A percentile compares a stretch with the other conserved stretches of the same genome.
phyloP scores from a whole-genome alignment of 2,888 invertebrate species.

The Pristionchus japonicus region DNA sequence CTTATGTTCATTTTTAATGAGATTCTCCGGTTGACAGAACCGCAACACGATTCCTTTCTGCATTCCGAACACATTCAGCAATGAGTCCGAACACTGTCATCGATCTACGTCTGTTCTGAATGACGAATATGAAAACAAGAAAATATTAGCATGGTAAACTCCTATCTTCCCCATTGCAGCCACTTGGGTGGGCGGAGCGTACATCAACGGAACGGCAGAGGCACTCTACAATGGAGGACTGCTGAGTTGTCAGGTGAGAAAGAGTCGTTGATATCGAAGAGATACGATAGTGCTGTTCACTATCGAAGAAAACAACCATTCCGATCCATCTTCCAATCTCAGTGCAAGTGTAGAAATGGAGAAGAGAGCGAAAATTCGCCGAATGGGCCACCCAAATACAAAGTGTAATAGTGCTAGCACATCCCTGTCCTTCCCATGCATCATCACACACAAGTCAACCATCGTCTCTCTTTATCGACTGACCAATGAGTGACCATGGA shows the following conservation, averaged over 20 bases:
- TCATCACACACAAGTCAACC: background rate
- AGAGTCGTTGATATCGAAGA: background rate
- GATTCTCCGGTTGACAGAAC: background rate
- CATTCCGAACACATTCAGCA: background rate
- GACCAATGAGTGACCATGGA: slow-evolving; percentile 8
- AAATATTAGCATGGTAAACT: background rate
- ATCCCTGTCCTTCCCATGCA: background rate
- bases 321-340: no score
- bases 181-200: slow-evolving; percentile 99
- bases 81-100: no score
- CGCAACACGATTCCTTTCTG: background rate
- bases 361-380: no score
- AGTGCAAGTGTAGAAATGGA: no score
- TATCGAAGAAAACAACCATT: background rate
- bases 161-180: slow-evolving; percentile 79
- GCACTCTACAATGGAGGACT: slow-evolving; percentile 92
- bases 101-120: no score
- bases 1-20: background rate
- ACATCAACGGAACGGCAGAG: slow-evolving; percentile 99
- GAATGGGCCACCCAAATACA: no score
- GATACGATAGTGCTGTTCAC: background rate
- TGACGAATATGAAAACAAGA: no score
- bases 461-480: slow-evolving; percentile 29
- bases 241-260: slow-evolving; percentile 85
- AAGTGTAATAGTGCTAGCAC: no score